Evolutionary conservation across 2,797 vertebrate species (phyloP), one percentile per base, ranked within the genome.

Genomic region (Petrocephalus sullivani): DNA sequence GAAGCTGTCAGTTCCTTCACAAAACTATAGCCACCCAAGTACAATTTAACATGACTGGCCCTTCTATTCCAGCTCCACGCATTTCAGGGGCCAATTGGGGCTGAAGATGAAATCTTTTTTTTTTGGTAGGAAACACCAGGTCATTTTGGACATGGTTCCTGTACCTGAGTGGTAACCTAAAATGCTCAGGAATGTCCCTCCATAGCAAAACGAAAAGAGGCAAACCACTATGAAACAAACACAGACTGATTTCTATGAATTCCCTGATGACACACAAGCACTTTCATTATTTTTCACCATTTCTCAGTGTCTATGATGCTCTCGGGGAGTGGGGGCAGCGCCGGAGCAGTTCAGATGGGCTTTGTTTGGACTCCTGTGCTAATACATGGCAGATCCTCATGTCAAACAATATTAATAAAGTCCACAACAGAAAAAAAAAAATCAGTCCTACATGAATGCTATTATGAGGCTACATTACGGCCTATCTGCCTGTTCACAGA

Each of bases 101-200:
- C 19, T 49, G 19, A 82, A 49, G 78, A 12, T 23, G 46, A 82
- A n/a, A 28, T 37, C 19, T 51, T 51, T 33, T 8, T n/a, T 51
- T 49, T 23, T 21, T 49, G 78, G 19, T 16, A 51, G 46, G 19
- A 82, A 53, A 49, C n/a, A 7, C 49, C 41, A 82, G n/a, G 19
- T 83, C 46, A 54, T 83, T 83, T 83, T 83, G 49, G 19, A 21
- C 49, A 28, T 4, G 10, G 81, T 46, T 83, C 8, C 81, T 83
- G 46, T 54, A 83, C 19, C 46, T 53, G 81, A 83, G 49, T 54
- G 54, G 84, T 86, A 54, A 37, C 23, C 10, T 58, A 58, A 86
- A 86, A 86, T 6, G 81, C 81, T 84, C 46, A 84, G 82, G 82
- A 85, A 56, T 37, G 84, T 58, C 84, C 84, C 53, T 86, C 84